A percentile compares a stretch with the other conserved stretches of the same genome.
These are phyloP conservation scores for Tragelaphus oryx DNA, from an alignment of 2,797 vertebrate species.

Conservation along the genomic window DNA sequence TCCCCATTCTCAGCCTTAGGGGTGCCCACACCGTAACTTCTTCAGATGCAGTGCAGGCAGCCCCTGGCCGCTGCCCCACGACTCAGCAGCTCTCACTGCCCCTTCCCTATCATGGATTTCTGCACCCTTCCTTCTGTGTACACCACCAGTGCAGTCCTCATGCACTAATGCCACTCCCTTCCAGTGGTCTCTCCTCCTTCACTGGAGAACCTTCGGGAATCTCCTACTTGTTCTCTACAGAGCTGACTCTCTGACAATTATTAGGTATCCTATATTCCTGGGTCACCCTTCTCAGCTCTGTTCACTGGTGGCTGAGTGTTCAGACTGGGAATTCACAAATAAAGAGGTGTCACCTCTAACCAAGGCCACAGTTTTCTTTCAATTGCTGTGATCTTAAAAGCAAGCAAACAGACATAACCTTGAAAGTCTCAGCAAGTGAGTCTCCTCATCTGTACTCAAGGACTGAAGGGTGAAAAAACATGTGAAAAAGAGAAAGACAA, in stretches of 20 bases:
- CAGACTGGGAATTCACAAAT: background rate
- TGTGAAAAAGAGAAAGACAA: rapidly evolving
- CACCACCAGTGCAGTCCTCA: background rate
- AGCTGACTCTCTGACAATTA: background rate
- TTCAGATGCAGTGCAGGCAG: background rate
- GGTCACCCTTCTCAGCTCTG: background rate
- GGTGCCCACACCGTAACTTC: background rate
- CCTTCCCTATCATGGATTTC: background rate
- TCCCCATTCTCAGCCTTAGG: background rate
- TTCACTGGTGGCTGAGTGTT: no score
- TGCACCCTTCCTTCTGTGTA: background rate
- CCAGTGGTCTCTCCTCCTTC: background rate
- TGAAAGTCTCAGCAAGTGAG: background rate
- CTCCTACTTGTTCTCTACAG: background rate
- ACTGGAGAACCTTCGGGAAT: background rate
- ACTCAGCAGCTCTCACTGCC: background rate
- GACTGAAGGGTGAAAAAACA: background rate
- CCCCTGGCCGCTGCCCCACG: background rate
- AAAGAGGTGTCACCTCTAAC: background rate
- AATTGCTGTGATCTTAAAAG: background rate
- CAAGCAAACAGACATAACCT: background rate
- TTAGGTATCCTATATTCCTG: no score
- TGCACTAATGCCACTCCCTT: rapidly evolving
- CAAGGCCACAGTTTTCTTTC: background rate
- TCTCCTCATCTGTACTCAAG: background rate